phyloP scores from a whole-genome alignment of 2,113 vertebrate species.

The Myanophis thanlyinensis region DNA sequence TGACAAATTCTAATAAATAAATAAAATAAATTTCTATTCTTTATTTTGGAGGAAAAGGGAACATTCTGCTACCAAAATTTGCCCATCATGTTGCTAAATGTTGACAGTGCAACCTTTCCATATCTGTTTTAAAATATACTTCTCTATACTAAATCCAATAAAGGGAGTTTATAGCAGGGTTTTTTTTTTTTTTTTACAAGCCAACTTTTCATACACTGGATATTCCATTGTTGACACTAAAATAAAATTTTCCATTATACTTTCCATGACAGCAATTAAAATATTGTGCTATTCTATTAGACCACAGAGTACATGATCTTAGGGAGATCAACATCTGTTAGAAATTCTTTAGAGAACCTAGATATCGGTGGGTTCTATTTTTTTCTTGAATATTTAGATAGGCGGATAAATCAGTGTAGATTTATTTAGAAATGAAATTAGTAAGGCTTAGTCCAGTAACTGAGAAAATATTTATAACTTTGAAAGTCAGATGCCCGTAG shows the following conservation, averaged over 20 bases:
- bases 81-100: neutral
- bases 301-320: rapidly evolving
- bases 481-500: neutral
- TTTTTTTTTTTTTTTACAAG: neutral
- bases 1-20: too few relatives aligned
- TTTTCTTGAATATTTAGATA: neutral
- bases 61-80: neutral
- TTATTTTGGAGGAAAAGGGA: neutral
- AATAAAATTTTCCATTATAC: rapidly evolving
- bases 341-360: neutral
- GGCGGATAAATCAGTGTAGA: neutral
- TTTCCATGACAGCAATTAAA: neutral
- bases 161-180: neutral
- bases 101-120: neutral
- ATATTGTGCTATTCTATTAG: neutral
- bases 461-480: neutral
- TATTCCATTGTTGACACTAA: neutral
- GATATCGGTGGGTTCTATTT: neutral
- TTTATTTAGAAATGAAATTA: neutral
- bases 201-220: rapidly evolving
- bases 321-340: neutral
- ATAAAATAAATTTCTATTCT: neutral
- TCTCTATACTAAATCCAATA: neutral
- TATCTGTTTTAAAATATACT: neutral
- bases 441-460: neutral